These are phyloP conservation scores for Liasis olivaceus DNA, from an alignment of 2,797 vertebrate species.

Conservation along the genomic window DNA sequence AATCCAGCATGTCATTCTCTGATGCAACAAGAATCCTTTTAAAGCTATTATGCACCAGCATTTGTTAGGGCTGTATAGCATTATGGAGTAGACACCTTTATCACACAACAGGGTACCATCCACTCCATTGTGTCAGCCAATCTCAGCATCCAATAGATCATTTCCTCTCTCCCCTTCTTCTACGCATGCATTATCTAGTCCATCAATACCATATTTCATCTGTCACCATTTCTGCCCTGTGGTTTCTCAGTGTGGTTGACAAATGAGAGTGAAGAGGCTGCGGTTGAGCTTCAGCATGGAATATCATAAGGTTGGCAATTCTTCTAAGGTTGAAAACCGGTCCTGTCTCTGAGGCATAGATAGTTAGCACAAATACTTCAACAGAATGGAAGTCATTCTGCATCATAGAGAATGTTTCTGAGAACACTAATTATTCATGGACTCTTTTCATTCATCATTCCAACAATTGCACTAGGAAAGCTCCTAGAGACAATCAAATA, in stretches of 20 bases:
- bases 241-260: neutral
- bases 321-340: neutral
- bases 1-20: neutral
- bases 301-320: neutral
- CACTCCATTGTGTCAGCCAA: neutral
- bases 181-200: neutral
- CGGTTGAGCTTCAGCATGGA: neutral
- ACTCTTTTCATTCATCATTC: conserved; percentile 3
- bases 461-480: conserved; percentile 5
- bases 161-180: neutral
- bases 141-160: conserved; percentile 13
- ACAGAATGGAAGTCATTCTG: neutral
- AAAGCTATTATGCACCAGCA: neutral
- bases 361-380: neutral
- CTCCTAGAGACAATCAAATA: conserved; percentile 9
- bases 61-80: neutral
- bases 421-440: conserved; percentile 8
- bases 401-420: neutral
- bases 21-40: neutral
- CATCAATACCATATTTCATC: neutral
- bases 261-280: neutral
- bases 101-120: neutral
- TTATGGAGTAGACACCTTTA: neutral
- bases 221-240: neutral
- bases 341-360: neutral